Evolutionary conservation across 2,113 vertebrate genomes (phyloP), one percentile per base, ranked within the genome.

Genomic region (Charadrius vociferus): DNA sequence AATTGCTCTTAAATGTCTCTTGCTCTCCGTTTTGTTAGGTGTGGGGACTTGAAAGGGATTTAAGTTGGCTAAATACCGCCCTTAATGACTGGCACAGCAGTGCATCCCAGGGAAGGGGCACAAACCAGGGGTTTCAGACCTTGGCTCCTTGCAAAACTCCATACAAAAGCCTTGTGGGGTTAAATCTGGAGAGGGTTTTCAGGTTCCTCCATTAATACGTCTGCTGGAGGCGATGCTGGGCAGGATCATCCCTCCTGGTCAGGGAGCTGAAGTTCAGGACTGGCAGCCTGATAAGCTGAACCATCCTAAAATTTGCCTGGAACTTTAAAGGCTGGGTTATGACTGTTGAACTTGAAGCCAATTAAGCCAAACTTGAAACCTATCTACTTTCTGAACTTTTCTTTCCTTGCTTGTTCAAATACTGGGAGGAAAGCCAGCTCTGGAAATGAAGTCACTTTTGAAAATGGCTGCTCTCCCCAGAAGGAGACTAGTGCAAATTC

Each of bases 381-480:
- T 58, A 6, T 93, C 86, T 91, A 5, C 52, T 73, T 87, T 85
- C 73, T 91, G 78, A 87, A 56, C 37, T 61, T 68, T 65, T 87
- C 77, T 81, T 86, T 93, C 68, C 91, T 93, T 86, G 91, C 86
- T 74, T 89, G 93, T 87, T 89, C 94, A 84, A 77, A 47, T 84
- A 10, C 94, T 77, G 96, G 96, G 97, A 97, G 86, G 37, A 14
- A 58, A 75, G 95, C 97, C 97, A 97, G 96, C 74, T 71, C 78
- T 97, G 93, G 91, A 94, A 91, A 86, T 97, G 96, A 97, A 97
- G 97, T 97, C 93, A 97, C 92, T 94, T 81, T 68, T 81, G 92
- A 90, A 89, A 94, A 88, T 94, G 70, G 83, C 52, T 91, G 50
- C 61, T 88, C 84, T 96, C 37, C 56, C 78, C 90, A 75, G 63